A percentile compares a stretch with the other conserved stretches of the same genome.
Conservation (phyloP, 1,140 invertebrate genomes). For the Drosophila arizonae region DNA sequence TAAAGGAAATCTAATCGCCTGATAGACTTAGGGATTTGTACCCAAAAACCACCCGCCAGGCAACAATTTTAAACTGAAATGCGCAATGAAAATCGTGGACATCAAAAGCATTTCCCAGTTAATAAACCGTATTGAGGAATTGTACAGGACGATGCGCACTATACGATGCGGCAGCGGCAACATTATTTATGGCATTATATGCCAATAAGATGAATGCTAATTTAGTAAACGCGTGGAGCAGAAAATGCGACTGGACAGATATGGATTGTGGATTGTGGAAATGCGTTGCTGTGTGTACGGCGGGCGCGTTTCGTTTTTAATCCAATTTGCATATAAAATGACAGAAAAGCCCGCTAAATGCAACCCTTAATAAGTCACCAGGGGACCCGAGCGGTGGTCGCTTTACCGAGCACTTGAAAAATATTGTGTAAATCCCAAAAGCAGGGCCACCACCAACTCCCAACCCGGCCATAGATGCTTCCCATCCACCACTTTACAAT, state of each 20-base stretch:
- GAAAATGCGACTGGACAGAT: conserved; percentile 38
- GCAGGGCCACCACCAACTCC: conserved; percentile 33
- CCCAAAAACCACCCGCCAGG: conserved; percentile 1
- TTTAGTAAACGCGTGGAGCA: conserved; percentile 64
- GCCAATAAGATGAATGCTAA: conserved; percentile 71
- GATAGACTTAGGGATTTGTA: conserved; percentile 64
- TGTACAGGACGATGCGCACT: conserved; percentile 15
- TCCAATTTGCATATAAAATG: conserved; percentile 80
- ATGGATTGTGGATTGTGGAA: conserved; percentile 47
- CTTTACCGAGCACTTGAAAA: conserved; percentile 70
- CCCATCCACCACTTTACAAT: conserved; percentile 66
- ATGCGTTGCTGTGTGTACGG: conserved; percentile 55
- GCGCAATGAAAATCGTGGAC: conserved; percentile 66
- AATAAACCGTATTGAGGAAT: conserved; percentile 65
- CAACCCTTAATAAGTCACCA: conserved; percentile 81
- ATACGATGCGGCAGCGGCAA: not conserved
- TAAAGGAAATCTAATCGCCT: conserved; percentile 64
- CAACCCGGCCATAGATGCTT: not conserved
- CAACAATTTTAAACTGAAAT: conserved; percentile 48
- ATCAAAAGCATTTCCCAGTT: conserved; percentile 78
- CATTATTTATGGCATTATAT: conserved; percentile 66
- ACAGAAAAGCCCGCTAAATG: conserved; percentile 80
- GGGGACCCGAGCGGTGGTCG: conserved; percentile 69
- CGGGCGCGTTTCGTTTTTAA: conserved; percentile 55
- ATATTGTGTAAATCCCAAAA: conserved; percentile 75